Percentiles rank a stretch among this genome's conserved stretches.
Evolutionary conservation across 2,113 vertebrate genomes (phyloP).

Genomic region (Mobula birostris): DNA sequence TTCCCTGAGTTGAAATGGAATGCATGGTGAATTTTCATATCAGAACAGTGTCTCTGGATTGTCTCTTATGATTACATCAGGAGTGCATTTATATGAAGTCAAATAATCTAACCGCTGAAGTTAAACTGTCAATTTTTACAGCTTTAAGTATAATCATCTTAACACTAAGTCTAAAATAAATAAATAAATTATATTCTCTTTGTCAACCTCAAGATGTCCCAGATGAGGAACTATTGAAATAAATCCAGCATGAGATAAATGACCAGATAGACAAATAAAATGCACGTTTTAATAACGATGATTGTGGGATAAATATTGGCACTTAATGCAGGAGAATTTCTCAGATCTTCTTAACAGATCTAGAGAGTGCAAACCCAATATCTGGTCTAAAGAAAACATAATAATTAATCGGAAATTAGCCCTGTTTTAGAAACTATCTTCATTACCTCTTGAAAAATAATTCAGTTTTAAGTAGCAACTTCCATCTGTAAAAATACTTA

Average conservation of each 20-base stretch:
- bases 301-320: neutral
- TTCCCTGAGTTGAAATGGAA: neutral
- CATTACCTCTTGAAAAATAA: neutral
- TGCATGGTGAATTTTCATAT: neutral
- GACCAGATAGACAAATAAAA: neutral
- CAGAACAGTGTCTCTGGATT: no score
- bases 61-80: neutral
- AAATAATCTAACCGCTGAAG: neutral
- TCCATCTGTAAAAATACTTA: neutral
- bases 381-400: neutral
- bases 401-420: neutral
- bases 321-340: neutral
- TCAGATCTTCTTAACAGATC: neutral
- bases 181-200: neutral
- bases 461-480: neutral
- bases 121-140: neutral
- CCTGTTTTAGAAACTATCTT: neutral
- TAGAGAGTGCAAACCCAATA: neutral
- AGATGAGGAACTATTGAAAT: neutral
- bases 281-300: neutral
- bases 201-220: neutral
- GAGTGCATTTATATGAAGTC: neutral
- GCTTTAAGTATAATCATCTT: neutral
- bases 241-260: neutral
- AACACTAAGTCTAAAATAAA: neutral